Evolutionary conservation across 2,888 invertebrate species (phyloP), one percentile per base, ranked within the genome.

Genomic region (Tricholauxania praeusta): DNA sequence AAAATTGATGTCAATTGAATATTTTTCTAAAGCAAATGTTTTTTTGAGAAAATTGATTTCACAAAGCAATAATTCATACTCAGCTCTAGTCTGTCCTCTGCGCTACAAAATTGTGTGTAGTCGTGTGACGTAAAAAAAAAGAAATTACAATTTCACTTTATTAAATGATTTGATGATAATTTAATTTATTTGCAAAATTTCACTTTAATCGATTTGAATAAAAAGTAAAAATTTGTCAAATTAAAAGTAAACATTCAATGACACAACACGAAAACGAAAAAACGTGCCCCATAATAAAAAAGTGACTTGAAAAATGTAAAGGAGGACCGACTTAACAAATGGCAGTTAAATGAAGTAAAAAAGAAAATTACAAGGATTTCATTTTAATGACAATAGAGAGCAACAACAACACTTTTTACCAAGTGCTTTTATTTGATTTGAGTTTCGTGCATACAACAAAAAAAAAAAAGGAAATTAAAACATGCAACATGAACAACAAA

Each of bases 121-220:
- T 28, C 55, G 7, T 10, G 19, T 19, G 12, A 17, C 19, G 3
- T 55, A n/a, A 55, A 22, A 17, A 55, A 55, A 8, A 12, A 14
- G 2, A 53, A 19, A n/a, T 15, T 55, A 1, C 17, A 19, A 19
- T 55, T 55, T 55, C 55, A 55, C 22, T 55, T 55, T 22, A 17
- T 39, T 39, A 8, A 10, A 39, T 39, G 7, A 28, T 39, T 10
- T 10, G 10, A 39, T 10, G 2, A 39, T 39, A 39, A 39, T 39
- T 39, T 39, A 39, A 39, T 39, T 39, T 10, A 39, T 39, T 39
- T 39, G 39, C 39, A 39, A 39, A 39, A 39, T 22, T 60, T 32
- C 10, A 6, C 39, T 14, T 2, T 57, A 83, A 84, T 83, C 79
- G 79, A 79, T 80, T 78, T 74, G 74, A 39, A 39, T 39, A 39